Conservation (phyloP, 53 echinoderm and acorn worm species). For the Luidia sarsii region DNA sequence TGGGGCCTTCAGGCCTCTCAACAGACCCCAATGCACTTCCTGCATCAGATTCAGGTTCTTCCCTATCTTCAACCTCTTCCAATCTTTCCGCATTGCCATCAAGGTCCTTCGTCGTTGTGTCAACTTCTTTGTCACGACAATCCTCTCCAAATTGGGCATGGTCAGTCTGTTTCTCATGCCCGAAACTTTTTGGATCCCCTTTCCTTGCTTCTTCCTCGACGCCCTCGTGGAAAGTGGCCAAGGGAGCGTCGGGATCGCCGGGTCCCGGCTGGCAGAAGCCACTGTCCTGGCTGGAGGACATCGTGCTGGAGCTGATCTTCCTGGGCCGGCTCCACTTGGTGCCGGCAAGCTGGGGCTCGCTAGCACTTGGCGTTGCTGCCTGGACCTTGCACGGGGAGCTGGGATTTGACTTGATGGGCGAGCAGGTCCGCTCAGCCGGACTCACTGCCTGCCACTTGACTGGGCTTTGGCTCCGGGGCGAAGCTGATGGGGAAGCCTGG, state of each 20-base stretch:
- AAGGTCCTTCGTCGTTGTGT: background rate
- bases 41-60: too few relatives aligned
- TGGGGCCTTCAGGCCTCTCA: background rate
- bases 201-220: background rate
- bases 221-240: background rate
- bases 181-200: background rate
- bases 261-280: constrained; percentile 36
- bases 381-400: constrained; percentile 12
- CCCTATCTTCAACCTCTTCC: too few relatives aligned
- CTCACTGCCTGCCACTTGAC: background rate
- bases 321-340: background rate
- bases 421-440: background rate
- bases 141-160: background rate
- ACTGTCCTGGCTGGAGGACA: constrained; percentile 49
- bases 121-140: background rate
- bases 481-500: background rate
- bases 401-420: constrained; percentile 10
- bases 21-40: background rate
- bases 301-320: constrained; percentile 27
- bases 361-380: constrained; percentile 6
- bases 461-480: background rate
- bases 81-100: too few relatives aligned
- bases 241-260: constrained; percentile 14
- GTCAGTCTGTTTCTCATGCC: background rate
- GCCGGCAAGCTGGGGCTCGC: background rate